Base-by-base conservation (phyloP, 2,113 vertebrate species). In the Puntigrus tetrazona region DNA sequence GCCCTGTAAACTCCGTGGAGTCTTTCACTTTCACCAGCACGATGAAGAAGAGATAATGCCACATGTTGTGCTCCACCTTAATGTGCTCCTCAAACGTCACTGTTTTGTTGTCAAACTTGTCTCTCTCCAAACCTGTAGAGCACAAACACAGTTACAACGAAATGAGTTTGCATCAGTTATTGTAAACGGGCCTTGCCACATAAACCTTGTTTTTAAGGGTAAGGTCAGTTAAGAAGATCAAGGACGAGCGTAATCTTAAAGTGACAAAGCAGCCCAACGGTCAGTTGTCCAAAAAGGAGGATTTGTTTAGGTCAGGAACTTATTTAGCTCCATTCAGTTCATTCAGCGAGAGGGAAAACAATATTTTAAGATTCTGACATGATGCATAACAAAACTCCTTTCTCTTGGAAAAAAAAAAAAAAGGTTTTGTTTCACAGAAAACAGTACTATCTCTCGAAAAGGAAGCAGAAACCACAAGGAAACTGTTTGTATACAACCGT, bases 81-180 rank as follows among this genome's bases (percentile, higher is more conserved):
- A 99, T 99, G 92, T 99, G 98, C 86, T 99, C 98, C 52, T 99
- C 98, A 82, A 99, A 99, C 0, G 98, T 98, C n/a, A 99, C 98
- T 0, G 98, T 99, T 95, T 99, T 99, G 91, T 99, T 99, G 93
- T 99, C 98, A 87, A 99, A 99, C 92, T 99, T 99, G 88, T 99
- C 98, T 85, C 98, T 93, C 89, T 99, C 98, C 92, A 99, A 86
- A 85, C 98, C 98, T 99, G 52, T 61, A 70, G 76, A 82, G 63
- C 11, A 41, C 1, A 65, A 50, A 81, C 13, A 77, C 57, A 72
- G 75, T 67, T 10, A 77, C 45, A 70, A 1, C 4, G 8, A 69
- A 69, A 69, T 69, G 65, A 69, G 65, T 9, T 67, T 67, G 16
- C 3, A 18, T 18, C 7, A 18, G 27, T 31, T 31, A 3, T 34